Evolutionary conservation across 2,113 vertebrate genomes (phyloP).

Genomic region (Daboia siamensis): DNA sequence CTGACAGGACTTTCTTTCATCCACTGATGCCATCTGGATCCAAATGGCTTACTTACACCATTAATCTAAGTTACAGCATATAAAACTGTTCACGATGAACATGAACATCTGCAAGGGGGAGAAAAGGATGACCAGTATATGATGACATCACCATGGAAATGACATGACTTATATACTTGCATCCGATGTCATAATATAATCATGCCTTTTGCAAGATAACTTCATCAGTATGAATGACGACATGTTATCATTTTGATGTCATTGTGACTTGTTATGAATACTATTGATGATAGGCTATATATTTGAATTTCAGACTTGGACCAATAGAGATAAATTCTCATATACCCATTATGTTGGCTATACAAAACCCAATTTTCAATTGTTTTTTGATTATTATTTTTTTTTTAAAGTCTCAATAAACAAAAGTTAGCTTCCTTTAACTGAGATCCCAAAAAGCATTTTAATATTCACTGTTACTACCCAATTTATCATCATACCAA

Average conservation of each 20-base stretch:
- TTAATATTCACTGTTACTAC: neutral
- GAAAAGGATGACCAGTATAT: neutral
- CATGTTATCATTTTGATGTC: neutral
- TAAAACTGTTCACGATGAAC: neutral
- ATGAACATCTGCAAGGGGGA: neutral
- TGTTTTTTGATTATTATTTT: neutral
- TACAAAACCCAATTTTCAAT: neutral
- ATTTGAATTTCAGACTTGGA: neutral
- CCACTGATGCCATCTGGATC: neutral
- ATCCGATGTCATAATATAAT: neutral
- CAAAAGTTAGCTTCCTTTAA: neutral
- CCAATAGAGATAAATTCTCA: neutral
- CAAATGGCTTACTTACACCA: neutral
- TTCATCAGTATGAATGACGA: neutral
- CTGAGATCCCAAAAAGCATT: neutral
- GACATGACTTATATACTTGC: neutral
- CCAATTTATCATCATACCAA: neutral
- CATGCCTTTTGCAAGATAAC: neutral
- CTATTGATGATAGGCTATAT: neutral
- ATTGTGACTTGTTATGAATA: neutral
- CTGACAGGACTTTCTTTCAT: neutral
- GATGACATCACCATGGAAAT: neutral
- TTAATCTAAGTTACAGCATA: neutral
- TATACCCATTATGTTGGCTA: neutral
- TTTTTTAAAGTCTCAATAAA: neutral